phyloP scores from a whole-genome alignment of 1,140 invertebrate species.

The Panulirus ornatus region DNA sequence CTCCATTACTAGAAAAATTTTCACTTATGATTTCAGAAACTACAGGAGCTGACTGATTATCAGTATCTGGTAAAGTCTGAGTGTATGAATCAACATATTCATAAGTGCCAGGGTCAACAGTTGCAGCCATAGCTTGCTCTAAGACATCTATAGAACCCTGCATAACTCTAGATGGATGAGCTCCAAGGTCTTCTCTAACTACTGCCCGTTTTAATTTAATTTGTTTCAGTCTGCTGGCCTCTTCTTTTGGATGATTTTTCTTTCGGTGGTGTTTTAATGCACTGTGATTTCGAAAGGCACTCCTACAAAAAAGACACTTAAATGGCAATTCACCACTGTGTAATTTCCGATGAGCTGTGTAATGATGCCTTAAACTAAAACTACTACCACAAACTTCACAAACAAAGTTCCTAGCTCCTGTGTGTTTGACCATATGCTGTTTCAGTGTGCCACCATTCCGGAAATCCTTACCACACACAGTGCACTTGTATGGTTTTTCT shows the following conservation, averaged over 20 bases:
- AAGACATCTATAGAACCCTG: conserved; percentile 28
- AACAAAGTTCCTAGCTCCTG: conserved; percentile 40
- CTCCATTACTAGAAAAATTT: neutral
- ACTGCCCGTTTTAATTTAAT: conserved; percentile 26
- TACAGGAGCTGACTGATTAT: neutral
- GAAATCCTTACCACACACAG: conserved; percentile 41
- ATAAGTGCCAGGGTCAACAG: conserved; percentile 32
- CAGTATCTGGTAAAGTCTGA: conserved; percentile 16
- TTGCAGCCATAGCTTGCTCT: conserved; percentile 47
- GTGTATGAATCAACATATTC: conserved; percentile 45
- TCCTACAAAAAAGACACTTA: conserved; percentile 27
- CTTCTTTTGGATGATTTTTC: conserved; percentile 53
- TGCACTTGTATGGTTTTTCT: conserved; percentile 51
- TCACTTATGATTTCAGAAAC: neutral
- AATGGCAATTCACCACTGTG: conserved; percentile 53
- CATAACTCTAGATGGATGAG: neutral
- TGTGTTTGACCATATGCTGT: conserved; percentile 53
- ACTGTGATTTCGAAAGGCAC: conserved; percentile 42
- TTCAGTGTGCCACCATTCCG: conserved; percentile 39
- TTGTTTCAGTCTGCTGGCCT: conserved; percentile 37
- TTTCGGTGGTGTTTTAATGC: conserved; percentile 50
- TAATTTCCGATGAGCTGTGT: conserved; percentile 47
- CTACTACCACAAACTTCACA: conserved; percentile 65
- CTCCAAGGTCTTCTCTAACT: conserved; percentile 36
- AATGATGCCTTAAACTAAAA: conserved; percentile 52